These are phyloP conservation scores for Maconellicoccus hirsutus DNA, from an alignment of 1,140 invertebrate genomes.

Conservation along the genomic window DNA sequence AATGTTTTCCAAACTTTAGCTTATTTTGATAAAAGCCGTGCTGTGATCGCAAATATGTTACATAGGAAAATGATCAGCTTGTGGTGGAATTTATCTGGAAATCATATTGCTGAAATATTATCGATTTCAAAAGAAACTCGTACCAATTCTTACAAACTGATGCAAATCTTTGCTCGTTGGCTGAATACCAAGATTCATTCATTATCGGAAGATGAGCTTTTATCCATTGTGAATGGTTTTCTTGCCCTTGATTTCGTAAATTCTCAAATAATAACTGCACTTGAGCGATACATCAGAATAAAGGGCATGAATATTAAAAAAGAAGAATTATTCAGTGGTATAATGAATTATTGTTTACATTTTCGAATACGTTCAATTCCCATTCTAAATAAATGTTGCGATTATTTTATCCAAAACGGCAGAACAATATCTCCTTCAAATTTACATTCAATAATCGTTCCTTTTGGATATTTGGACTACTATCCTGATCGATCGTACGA, in stretches of 20 bases:
- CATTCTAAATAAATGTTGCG: slow-evolving; percentile 45
- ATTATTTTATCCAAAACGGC: slow-evolving; percentile 46
- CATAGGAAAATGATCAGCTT: slow-evolving; percentile 45
- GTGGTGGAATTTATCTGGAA: slow-evolving; percentile 44
- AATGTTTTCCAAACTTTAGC: slow-evolving; percentile 45
- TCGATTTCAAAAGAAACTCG: slow-evolving; percentile 30
- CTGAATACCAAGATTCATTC: slow-evolving; percentile 47
- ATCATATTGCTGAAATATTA: slow-evolving; percentile 46
- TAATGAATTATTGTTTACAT: slow-evolving; percentile 50
- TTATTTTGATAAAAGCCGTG: slow-evolving; percentile 46
- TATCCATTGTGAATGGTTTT: slow-evolving; percentile 46
- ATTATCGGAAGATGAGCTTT: slow-evolving; percentile 44
- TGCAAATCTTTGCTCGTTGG: slow-evolving; percentile 45
- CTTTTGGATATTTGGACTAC: slow-evolving; percentile 51
- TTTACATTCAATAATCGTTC: slow-evolving; percentile 45
- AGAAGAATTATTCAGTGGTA: slow-evolving; percentile 42
- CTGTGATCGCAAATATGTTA: slow-evolving; percentile 46
- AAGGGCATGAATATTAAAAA: slow-evolving; percentile 37
- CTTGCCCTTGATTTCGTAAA: slow-evolving; percentile 42
- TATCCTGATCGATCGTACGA: slow-evolving; percentile 39
- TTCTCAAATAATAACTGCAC: slow-evolving; percentile 41
- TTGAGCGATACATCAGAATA: slow-evolving; percentile 48
- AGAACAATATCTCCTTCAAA: slow-evolving; percentile 40
- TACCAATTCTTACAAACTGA: slow-evolving; percentile 35
- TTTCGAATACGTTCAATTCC: slow-evolving; percentile 43